Conservation (phyloP, 92 coral and sea anemone species). For the Anthopleura xanthogrammica region DNA sequence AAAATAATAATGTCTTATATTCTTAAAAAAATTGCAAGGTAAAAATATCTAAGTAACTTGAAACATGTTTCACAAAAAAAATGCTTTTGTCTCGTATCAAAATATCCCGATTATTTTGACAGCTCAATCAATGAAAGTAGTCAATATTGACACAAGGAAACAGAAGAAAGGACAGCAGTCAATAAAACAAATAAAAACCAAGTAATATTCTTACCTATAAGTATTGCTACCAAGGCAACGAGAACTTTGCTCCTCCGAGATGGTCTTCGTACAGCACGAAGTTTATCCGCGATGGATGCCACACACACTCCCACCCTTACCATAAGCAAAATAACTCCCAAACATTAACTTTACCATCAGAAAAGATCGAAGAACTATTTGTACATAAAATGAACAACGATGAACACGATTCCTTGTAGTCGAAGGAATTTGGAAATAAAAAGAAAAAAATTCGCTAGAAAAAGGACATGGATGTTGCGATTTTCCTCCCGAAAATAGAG, state of each 20-base stretch:
- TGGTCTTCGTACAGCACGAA: constrained; percentile 38
- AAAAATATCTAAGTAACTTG: no score
- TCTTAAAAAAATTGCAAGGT: no score
- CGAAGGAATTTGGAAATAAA: neutral
- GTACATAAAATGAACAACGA: neutral
- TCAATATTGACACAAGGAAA: neutral
- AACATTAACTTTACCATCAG: constrained; percentile 17
- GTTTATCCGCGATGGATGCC: constrained; percentile 48
- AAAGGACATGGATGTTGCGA: constrained; percentile 13
- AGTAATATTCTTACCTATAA: constrained; percentile 3
- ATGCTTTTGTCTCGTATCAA: neutral
- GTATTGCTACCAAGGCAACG: neutral
- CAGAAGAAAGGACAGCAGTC: neutral
- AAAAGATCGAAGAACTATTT: neutral
- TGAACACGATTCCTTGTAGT: neutral
- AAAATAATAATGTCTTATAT: no score
- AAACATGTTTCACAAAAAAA: no score
- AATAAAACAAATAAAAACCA: neutral
- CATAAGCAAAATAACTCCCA: constrained; percentile 38
- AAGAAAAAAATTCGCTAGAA: neutral
- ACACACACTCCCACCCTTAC: constrained; percentile 48
- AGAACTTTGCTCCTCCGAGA: constrained; percentile 21
- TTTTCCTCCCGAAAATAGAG: neutral
- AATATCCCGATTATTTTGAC: neutral
- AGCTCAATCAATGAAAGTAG: neutral